Base-by-base conservation (phyloP, 35 echinoderm and acorn worm genomes). In the Hemicentrotus pulcherrimus region DNA sequence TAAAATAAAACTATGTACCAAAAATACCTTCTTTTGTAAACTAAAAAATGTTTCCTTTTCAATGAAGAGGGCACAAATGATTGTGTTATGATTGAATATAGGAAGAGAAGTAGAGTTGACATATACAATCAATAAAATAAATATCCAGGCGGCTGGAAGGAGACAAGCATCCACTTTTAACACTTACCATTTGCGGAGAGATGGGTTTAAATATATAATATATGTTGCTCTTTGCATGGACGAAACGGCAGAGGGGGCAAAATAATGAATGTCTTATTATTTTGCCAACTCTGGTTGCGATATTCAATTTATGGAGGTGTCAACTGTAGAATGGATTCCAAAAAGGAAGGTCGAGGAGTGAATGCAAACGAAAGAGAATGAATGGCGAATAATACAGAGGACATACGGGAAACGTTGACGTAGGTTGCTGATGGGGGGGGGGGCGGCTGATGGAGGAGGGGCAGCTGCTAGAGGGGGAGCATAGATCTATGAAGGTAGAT, bases 271-370 rank as follows among this genome's bases (percentile, higher is more conserved):
- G 88, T 47, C 88, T 90, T 90, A 45, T 90, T 90, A 45, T 90
- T 90, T 47, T 90, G 32, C 46, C 88, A 33, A 90, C 46, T 90
- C 88, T 30, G 88, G 46, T 33, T 90, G 32, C 32, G 88, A 90
- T 90, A 90, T 90, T 90, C 88, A 90, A 90, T 90, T 90, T 90
- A 47, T 90, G 32, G 88, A 90, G 88, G 88, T 90, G 88, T 90
- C 19, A 90, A 90, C 88, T 90, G 88, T 19, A 90, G 88, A 47
- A 47, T 47, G 15, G 46, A 47, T 90, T 33, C 32, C 16, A 90
- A 47, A 90, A 8, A 90, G 88, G 24, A 90, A 45, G 88, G 31
- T 15, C 88, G 18, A 47, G 88, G 46, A 90, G 88, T 90, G 46
- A 47, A 47, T 90, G n/a, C 18, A 78, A 78, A 78, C 65, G 65